Evolutionary conservation across 2,797 vertebrate genomes (phyloP), one percentile per base, ranked within the genome.

Genomic region (Parambassis ranga): DNA sequence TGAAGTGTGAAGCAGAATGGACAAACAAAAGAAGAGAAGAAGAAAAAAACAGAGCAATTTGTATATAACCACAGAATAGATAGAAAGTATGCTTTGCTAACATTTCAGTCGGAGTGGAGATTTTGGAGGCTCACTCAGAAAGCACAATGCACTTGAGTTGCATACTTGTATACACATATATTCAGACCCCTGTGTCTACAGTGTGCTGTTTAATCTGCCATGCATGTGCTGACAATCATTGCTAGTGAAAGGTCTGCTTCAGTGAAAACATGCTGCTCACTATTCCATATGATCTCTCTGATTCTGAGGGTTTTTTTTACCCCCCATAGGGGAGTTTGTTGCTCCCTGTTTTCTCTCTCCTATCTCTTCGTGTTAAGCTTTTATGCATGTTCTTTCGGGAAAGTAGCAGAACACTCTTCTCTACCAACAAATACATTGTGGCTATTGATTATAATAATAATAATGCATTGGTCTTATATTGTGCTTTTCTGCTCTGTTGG

Each of bases 151-250:
- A 48, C 26, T 47, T 15, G 3, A 59, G 20, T 56, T 43, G 43
- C 13, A 16, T 5, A 48, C 44, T n/a, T 74, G 52, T 50, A 50
- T 30, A 32, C 51, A 43, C 46, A 26, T 38, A 26, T 38, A 65
- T 20, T 43, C 19, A 38, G 10, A 38, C 23, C 22, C 13, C 35
- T 44, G 18, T 48, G n/a, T 50, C 43, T 46, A 55, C 20, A 38
- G 22, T 16, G 38, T 65, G 79, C 41, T 75, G 35, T 75, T 73
- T 65, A 71, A 73, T 68, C 66, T 61, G 42, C 41, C 51, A 65
- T 24, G 11, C 49, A 31, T 69, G 57, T 53, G 46, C 38, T 71
- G 53, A 24, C 52, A 60, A 52, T 60, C 31, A 35, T 38, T 57
- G 50, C 33, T 42, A 61, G 36, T 44, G 39, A 71, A 65, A 62